phyloP scores from a whole-genome alignment of 2,113 vertebrate genomes.

The Rhea pennata region DNA sequence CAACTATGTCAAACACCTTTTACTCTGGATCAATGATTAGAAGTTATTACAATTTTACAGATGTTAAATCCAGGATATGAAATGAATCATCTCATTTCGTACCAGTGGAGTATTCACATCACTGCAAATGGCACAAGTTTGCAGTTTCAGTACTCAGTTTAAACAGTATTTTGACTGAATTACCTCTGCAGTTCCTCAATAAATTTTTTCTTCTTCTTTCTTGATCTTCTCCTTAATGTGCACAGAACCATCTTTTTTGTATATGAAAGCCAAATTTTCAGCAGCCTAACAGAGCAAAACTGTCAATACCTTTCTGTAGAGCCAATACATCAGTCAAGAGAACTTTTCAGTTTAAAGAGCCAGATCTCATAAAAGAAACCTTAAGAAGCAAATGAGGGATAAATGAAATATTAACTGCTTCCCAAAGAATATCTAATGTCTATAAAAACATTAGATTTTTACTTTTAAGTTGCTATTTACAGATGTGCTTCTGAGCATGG shows the following conservation, averaged over 20 bases:
- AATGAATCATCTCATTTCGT: background rate
- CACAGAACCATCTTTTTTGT: background rate
- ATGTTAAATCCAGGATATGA: background rate
- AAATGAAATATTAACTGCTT: background rate
- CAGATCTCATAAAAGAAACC: background rate
- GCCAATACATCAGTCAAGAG: background rate
- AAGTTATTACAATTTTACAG: background rate
- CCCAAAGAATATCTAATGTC: background rate
- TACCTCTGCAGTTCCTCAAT: background rate
- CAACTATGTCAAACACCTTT: background rate
- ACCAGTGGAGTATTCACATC: background rate
- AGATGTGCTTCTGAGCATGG: background rate
- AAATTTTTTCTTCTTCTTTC: background rate
- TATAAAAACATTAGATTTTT: background rate
- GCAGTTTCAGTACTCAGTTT: background rate
- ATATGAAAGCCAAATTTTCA: background rate
- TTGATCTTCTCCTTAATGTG: background rate
- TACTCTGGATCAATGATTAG: background rate
- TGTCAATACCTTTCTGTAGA: background rate
- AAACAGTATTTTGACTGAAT: background rate
- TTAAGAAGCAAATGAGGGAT: background rate
- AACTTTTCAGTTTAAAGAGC: background rate
- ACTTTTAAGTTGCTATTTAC: background rate
- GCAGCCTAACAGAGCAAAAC: background rate
- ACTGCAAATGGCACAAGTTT: background rate